Percentiles rank a stretch among this genome's conserved stretches.
phyloP scores from a whole-genome alignment of 2,888 invertebrate species.

The Ommatoiulus sabulosus region DNA sequence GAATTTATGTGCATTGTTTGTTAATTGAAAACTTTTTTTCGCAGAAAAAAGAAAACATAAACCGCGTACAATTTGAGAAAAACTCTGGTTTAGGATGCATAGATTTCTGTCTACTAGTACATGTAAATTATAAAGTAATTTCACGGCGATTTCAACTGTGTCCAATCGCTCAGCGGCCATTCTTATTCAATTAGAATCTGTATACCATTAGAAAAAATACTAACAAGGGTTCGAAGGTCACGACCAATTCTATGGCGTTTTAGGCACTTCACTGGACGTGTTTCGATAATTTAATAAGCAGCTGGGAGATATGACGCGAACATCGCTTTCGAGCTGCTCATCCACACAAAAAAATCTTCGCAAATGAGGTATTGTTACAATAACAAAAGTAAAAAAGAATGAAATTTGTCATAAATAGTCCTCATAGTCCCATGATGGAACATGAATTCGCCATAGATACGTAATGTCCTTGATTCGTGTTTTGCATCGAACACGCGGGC shows the following conservation, averaged over 20 bases:
- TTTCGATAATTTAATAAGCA: background rate
- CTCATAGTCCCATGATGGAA: slow-evolving; percentile 54
- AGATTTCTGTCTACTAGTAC: no score
- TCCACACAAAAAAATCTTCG: slow-evolving; percentile 18
- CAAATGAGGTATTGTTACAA: slow-evolving; percentile 34
- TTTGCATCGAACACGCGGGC: slow-evolving; percentile 58
- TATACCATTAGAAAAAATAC: background rate
- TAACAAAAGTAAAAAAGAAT: slow-evolving; percentile 47
- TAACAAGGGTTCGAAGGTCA: background rate
- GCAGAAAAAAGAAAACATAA: background rate
- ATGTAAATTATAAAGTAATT: background rate
- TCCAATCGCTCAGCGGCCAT: background rate
- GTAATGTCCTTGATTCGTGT: slow-evolving; percentile 49
- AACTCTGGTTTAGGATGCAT: background rate
- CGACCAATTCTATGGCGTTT: background rate
- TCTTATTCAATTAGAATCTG: background rate
- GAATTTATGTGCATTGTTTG: background rate
- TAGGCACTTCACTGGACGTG: background rate
- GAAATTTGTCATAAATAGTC: slow-evolving; percentile 41
- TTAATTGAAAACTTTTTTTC: background rate
- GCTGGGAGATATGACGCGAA: background rate
- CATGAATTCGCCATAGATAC: slow-evolving; percentile 44
- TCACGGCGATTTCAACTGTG: background rate
- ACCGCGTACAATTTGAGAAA: background rate
- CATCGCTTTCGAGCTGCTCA: background rate